Conservation (phyloP, 2,888 invertebrate species). For the Drosophila paramelanica region DNA sequence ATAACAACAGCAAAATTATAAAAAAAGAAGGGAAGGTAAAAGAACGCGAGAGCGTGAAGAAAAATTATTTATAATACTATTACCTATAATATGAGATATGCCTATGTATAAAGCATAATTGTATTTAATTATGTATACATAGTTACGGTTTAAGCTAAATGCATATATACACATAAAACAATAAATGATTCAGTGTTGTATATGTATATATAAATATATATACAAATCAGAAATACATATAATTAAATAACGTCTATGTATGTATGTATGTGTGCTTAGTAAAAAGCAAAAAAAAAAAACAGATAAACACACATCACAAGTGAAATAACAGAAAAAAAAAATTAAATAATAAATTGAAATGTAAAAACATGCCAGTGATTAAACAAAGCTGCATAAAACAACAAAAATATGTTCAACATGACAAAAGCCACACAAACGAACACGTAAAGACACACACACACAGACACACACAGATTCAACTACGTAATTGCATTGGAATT, state of each 20-base stretch:
- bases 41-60: conserved; percentile 19
- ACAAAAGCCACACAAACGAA: conserved; percentile 26
- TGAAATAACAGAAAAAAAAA: conserved; percentile 6
- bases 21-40: conserved; percentile 8
- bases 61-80: conserved; percentile 45
- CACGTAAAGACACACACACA: conserved; percentile 10
- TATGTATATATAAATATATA: conserved; percentile 74
- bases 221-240: conserved; percentile 44
- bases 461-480: conserved; percentile 1
- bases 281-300: conserved; percentile 47
- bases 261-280: conserved; percentile 60
- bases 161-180: conserved; percentile 55
- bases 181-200: conserved; percentile 80
- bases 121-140: conserved; percentile 75
- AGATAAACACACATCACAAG: conserved; percentile 26
- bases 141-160: conserved; percentile 68
- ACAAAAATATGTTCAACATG: conserved; percentile 48
- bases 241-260: conserved; percentile 62
- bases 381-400: conserved; percentile 55
- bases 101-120: conserved; percentile 69
- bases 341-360: conserved; percentile 42
- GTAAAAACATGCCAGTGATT: conserved; percentile 50
- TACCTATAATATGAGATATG: conserved; percentile 52
- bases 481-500: conserved; percentile 54
- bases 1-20: conserved; percentile 29